These are phyloP conservation scores for Podotricha telesiphe DNA, from an alignment of 2,888 invertebrate species.

Conservation along the genomic window DNA sequence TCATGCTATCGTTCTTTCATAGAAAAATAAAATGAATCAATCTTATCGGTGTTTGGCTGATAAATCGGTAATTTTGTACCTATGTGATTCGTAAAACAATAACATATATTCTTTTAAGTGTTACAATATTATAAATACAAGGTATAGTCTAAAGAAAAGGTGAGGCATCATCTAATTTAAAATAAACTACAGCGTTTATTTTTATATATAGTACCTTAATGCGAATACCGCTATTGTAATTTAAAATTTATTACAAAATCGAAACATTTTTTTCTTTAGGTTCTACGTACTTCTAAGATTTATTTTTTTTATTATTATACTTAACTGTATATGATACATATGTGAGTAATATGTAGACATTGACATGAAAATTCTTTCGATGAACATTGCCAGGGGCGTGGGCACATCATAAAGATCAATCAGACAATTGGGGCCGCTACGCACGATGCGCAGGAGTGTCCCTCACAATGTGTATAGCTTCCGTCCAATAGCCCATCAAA, in stretches of 20 bases:
- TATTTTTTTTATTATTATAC: no score
- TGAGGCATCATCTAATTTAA: neutral
- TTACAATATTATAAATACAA: neutral
- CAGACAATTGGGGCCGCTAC: conserved; percentile 81
- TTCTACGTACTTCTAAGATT: no score
- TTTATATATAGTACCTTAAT: neutral
- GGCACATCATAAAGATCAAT: conserved; percentile 79
- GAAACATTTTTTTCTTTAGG: no score
- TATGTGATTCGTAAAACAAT: conserved; percentile 19
- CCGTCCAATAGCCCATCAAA: conserved; percentile 59
- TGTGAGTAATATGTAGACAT: neutral
- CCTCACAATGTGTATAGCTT: conserved; percentile 63
- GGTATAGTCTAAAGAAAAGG: neutral
- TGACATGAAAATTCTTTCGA: conserved; percentile 50
- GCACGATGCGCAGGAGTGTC: conserved; percentile 77
- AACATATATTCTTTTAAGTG: conserved; percentile 4
- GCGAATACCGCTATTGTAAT: neutral
- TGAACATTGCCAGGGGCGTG: conserved; percentile 63
- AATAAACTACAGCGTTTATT: neutral
- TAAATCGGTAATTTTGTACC: conserved; percentile 27
- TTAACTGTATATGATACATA: no score
- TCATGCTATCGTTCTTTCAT: conserved; percentile 30
- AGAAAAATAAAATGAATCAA: conserved; percentile 43
- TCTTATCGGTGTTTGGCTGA: conserved; percentile 40
- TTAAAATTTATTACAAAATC: neutral